These are phyloP conservation scores for Branchellion lobata DNA, from an alignment of 2,888 invertebrate species.

Conservation along the genomic window DNA sequence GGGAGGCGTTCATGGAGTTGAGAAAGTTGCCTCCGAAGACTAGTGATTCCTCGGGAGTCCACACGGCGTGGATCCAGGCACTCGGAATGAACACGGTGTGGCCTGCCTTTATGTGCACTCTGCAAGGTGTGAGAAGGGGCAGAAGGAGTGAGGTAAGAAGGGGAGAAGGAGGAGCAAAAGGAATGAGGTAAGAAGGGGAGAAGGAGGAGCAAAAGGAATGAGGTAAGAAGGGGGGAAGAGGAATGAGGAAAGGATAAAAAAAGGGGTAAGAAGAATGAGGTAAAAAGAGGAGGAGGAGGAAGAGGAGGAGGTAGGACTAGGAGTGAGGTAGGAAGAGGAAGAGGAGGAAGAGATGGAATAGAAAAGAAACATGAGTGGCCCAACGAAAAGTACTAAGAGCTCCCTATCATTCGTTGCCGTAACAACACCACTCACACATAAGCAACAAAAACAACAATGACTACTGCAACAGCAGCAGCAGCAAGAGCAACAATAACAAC, in stretches of 20 bases:
- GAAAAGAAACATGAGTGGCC: no score
- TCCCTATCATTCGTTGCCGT: no score
- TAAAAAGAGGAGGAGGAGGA: not conserved
- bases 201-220: not conserved
- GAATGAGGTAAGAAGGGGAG: not conserved
- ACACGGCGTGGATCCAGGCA: conserved; percentile 45
- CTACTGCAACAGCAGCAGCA: no score
- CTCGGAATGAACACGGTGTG: conserved; percentile 43
- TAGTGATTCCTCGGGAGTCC: conserved; percentile 40
- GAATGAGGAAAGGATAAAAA: not conserved
- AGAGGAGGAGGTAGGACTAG: not conserved
- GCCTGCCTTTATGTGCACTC: conserved; percentile 31
- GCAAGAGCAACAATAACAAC: no score
- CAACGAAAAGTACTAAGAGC: no score
- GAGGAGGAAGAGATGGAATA: no score
- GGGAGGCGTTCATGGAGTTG: conserved; percentile 34
- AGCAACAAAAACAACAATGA: no score
- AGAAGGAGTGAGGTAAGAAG: not conserved
- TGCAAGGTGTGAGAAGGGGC: not conserved
- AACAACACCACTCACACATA: no score
- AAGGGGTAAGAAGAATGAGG: not conserved
- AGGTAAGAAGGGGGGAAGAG: not conserved
- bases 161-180: not conserved
- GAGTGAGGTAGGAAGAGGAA: no score
- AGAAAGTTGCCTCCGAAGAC: conserved; percentile 45